Evolutionary conservation across 2,888 invertebrate species (phyloP).

Genomic region (Busseola fusca): DNA sequence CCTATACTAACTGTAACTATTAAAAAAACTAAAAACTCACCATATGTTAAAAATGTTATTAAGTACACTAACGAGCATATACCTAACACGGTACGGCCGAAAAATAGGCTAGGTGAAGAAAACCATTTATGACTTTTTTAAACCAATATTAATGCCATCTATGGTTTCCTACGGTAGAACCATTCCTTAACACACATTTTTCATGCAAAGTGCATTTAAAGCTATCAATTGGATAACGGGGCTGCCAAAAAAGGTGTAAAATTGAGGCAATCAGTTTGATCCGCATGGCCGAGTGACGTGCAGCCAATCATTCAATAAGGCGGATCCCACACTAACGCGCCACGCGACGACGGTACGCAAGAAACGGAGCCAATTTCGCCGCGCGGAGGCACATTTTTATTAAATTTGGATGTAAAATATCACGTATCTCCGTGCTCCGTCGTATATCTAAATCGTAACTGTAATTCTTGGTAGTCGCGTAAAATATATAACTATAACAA

Average conservation of each 20-base stretch:
- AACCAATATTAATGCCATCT: background rate
- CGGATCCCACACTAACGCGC: background rate
- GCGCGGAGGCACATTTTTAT: background rate
- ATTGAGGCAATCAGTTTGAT: slow-evolving; percentile 23
- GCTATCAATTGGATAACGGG: background rate
- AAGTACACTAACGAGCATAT: no score
- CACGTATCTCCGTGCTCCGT: background rate
- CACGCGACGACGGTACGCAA: background rate
- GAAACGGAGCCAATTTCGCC: background rate
- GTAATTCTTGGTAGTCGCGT: background rate
- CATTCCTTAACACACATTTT: background rate
- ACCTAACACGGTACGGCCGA: no score
- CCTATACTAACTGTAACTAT: no score
- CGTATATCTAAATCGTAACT: background rate
- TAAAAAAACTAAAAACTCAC: no score
- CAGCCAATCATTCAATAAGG: slow-evolving; percentile 5
- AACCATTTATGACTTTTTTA: background rate
- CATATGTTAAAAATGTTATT: no score
- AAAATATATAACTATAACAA: background rate
- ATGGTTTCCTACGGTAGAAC: no score
- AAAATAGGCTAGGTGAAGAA: background rate
- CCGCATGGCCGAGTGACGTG: background rate
- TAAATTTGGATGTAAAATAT: background rate
- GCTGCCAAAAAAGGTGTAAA: background rate
- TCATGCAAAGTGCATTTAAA: background rate